Conservation (phyloP, 2,888 invertebrate genomes). For the Steinernema carpocapsae region DNA sequence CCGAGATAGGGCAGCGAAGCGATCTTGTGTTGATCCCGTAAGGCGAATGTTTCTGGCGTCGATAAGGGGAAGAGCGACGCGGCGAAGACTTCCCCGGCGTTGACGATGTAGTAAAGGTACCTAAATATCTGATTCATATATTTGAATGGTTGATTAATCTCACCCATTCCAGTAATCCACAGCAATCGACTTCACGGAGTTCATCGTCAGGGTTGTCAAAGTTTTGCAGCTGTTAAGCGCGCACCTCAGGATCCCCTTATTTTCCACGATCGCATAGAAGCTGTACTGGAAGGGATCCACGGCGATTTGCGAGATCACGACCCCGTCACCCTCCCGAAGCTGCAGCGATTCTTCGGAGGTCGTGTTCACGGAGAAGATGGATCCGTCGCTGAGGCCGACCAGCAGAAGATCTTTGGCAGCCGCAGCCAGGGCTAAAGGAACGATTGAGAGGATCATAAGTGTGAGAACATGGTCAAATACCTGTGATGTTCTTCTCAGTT, state of each 20-base stretch:
- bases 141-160: neutral
- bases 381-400: conserved; percentile 48
- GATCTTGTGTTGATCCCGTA: conserved; percentile 47
- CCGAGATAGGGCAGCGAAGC: conserved; percentile 53
- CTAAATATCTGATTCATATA: conserved; percentile 42
- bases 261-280: conserved; percentile 50
- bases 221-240: conserved; percentile 40
- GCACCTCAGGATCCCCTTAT: conserved; percentile 45
- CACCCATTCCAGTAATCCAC: conserved; percentile 62
- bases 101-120: conserved; percentile 56
- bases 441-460: too few species aligned
- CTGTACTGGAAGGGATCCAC: conserved; percentile 41
- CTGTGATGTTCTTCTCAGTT: conserved; percentile 54
- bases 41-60: conserved; percentile 49
- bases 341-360: conserved; percentile 21
- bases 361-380: conserved; percentile 41
- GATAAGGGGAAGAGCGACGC: conserved; percentile 53
- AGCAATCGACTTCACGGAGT: conserved; percentile 45
- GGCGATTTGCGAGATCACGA: conserved; percentile 56
- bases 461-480: too few species aligned
- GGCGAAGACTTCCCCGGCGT: conserved; percentile 55
- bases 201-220: conserved; percentile 44
- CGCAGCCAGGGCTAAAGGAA: conserved; percentile 42
- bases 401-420: conserved; percentile 40
- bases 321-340: conserved; percentile 48